phyloP scores from a whole-genome alignment of 2,113 vertebrate genomes.

The Felis chaus region DNA sequence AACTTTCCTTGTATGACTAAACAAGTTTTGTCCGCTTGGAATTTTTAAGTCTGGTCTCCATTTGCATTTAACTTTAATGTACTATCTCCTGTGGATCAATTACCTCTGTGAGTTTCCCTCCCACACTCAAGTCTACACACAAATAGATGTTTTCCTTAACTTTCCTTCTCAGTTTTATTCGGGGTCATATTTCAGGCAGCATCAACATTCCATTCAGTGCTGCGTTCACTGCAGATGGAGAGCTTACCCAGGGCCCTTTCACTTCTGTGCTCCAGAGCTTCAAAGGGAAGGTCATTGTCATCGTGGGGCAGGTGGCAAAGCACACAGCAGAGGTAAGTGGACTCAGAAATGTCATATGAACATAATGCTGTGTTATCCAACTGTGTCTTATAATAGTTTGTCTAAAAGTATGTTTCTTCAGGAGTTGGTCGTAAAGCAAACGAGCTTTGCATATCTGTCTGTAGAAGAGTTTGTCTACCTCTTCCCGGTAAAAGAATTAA shows the following conservation, averaged over 20 bases:
- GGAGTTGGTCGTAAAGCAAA: neutral
- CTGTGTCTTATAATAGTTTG: neutral
- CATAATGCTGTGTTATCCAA: neutral
- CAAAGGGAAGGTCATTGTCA: conserved; percentile 94
- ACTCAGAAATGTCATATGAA: neutral
- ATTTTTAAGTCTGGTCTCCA: neutral
- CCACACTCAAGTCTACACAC: neutral
- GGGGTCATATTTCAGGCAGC: conserved; percentile 96
- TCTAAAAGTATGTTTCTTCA: neutral
- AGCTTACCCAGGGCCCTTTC: conserved; percentile 90
- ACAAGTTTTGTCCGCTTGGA: neutral
- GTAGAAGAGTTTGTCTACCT: neutral
- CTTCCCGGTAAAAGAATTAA: neutral
- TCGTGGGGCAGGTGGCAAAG: conserved; percentile 92
- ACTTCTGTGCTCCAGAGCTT: conserved; percentile 90
- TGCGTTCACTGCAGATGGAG: conserved; percentile 90
- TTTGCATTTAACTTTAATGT: neutral
- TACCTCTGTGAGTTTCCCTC: neutral
- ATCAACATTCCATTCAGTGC: conserved; percentile 93
- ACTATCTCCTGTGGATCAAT: neutral
- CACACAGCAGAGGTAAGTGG: conserved; percentile 89
- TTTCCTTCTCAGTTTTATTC: conserved; percentile 88
- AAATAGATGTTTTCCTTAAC: conserved; percentile 85
- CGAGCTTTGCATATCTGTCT: neutral
- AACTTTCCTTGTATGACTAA: neutral